Evolutionary conservation across 2,888 invertebrate species (phyloP).

Genomic region (Lepeophtheirus nordmannii): DNA sequence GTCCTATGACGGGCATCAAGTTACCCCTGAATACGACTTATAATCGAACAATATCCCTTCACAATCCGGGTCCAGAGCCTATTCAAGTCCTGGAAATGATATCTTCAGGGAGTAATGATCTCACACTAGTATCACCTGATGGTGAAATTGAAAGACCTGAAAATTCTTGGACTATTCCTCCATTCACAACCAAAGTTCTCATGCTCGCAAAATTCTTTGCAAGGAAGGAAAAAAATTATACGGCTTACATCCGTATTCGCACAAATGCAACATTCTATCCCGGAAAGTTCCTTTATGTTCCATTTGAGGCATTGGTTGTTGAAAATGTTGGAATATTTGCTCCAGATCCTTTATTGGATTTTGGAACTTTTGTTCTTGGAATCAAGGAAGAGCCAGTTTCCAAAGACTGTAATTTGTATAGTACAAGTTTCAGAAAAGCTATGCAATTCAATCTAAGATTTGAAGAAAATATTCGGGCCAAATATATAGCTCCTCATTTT

Average conservation of each 20-base stretch:
- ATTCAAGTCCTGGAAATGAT: slow-evolving; percentile 38
- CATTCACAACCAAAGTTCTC: slow-evolving; percentile 68
- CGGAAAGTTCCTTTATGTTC: not conserved
- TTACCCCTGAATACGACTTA: slow-evolving; percentile 82
- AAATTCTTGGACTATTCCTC: slow-evolving; percentile 75
- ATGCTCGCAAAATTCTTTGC: slow-evolving; percentile 69
- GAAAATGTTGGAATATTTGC: slow-evolving; percentile 1
- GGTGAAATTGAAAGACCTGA: slow-evolving; percentile 56
- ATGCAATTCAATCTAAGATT: not conserved
- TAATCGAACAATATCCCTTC: slow-evolving; percentile 71
- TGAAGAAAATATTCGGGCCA: not conserved
- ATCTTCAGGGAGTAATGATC: slow-evolving; percentile 60
- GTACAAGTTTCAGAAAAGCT: not conserved
- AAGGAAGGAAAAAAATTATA: slow-evolving; percentile 59
- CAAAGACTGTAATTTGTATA: not conserved
- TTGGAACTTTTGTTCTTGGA: slow-evolving; percentile 13
- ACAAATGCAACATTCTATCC: slow-evolving; percentile 26
- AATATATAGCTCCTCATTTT: not conserved
- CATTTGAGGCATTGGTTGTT: not conserved
- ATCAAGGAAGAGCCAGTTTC: not conserved
- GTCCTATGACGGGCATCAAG: slow-evolving; percentile 74
- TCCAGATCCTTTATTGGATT: not conserved
- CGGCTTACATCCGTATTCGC: slow-evolving; percentile 56
- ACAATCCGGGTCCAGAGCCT: slow-evolving; percentile 70
- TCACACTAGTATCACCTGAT: slow-evolving; percentile 66